Conservation (phyloP, 2,797 vertebrate species). For the Spinus pinus region DNA sequence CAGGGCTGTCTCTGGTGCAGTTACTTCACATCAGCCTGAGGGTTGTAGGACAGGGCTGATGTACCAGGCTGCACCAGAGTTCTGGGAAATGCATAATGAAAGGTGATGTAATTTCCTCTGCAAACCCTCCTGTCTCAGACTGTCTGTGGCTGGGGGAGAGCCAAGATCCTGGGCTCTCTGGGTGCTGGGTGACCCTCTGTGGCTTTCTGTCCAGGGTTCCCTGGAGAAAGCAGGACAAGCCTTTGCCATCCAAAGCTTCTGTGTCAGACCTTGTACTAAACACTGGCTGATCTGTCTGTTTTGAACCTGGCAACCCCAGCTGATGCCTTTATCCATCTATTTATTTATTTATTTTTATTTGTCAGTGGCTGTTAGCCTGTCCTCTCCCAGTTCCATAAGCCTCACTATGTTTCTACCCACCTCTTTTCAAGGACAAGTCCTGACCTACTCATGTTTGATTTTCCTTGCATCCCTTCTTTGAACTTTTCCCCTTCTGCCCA, state of each 20-base stretch:
- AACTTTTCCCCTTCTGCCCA: neutral
- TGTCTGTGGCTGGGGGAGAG: accelerated
- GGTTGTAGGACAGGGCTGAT: too few species aligned
- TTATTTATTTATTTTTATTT: neutral
- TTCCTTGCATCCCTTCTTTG: neutral
- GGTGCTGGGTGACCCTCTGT: neutral
- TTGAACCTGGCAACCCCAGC: neutral
- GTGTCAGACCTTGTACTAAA: neutral
- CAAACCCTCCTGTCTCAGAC: neutral
- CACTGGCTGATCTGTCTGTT: neutral
- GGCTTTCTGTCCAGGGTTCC: neutral
- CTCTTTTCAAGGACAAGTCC: neutral
- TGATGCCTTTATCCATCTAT: neutral
- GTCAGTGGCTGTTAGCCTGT: neutral
- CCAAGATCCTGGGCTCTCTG: neutral
- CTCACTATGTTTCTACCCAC: neutral
- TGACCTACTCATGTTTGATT: neutral
- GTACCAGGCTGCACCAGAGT: neutral
- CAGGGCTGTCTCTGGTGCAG: neutral
- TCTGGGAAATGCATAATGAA: neutral
- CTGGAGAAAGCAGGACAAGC: neutral
- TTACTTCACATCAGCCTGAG: accelerated
- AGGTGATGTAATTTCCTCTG: neutral
- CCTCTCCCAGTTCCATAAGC: neutral
- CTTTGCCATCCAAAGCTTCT: neutral